Conservation (phyloP, 37 sponge, comb jelly and placozoan genomes). For the Cladorhizidae sp. region DNA sequence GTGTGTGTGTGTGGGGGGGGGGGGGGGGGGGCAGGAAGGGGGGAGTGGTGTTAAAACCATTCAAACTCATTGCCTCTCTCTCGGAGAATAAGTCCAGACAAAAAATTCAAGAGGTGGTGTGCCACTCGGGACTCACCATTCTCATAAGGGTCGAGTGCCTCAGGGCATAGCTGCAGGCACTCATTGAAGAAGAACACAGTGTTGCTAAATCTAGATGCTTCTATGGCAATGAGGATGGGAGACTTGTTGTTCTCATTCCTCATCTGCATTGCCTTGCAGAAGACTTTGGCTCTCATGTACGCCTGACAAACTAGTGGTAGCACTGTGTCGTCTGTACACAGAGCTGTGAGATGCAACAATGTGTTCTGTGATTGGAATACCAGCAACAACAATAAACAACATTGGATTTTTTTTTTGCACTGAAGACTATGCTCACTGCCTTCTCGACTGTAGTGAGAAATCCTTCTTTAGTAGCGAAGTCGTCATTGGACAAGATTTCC, state of each 20-base stretch:
- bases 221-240: constrained; percentile 25
- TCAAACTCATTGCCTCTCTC: too few relatives aligned
- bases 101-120: too few relatives aligned
- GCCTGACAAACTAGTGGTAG: constrained; percentile 25
- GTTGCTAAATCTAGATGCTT: constrained; percentile 3
- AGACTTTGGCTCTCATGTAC: constrained; percentile 32
- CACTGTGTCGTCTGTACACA: neutral
- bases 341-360: constrained; percentile 40
- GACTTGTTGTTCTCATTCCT: neutral
- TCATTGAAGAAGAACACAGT: constrained; percentile 30
- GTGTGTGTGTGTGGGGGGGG: too few relatives aligned
- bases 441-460: constrained; percentile 11
- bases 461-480: constrained; percentile 10
- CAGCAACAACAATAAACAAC: too few relatives aligned
- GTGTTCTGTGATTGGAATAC: constrained; percentile 22
- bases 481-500: constrained; percentile 8
- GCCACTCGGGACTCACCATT: neutral
- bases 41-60: too few relatives aligned
- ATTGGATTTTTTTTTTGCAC: too few relatives aligned
- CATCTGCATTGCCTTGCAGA: constrained; percentile 7
- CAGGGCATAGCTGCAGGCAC: constrained; percentile 20
- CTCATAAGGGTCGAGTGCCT: constrained; percentile 20
- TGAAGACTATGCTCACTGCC: neutral
- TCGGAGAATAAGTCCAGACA: neutral
- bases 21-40: too few relatives aligned